Evolutionary conservation across 1,140 invertebrate genomes (phyloP), one percentile per base, ranked within the genome.

Genomic region (Dryas iulia): DNA sequence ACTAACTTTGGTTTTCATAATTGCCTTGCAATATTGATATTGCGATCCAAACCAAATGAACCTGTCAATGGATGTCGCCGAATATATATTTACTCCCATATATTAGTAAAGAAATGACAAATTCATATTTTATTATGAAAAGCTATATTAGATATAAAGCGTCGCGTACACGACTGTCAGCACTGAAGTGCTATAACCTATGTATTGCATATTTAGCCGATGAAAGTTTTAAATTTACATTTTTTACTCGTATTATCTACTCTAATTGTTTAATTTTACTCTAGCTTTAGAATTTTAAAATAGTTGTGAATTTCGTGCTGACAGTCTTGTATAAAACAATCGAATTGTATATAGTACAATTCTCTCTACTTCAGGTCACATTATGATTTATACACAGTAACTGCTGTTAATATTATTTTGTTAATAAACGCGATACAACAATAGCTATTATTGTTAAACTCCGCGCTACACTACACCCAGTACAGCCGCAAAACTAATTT

Each of bases 321-420:
- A 47, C 39, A 47, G 39, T 47, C 14, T 47, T 47, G 39, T 10
- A 39, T 14, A 39, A 39, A 47, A 21, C 10, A 47, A 21, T 10
- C 14, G 14, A 47, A 18, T 39, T 23, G 14, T 47, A 33, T 26
- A 52, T 68, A 54, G 66, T 53, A 58, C 66, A 53, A 33, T 59
- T 63, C 35, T 59, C 25, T 26, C 35, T 57, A 65, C 5, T 65
- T 69, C 67, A 69, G 67, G 67, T 69, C 60, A 69, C 67, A 54
- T 60, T 57, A 68, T 31, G 23, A 54, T 58, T 28, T 58, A 61
- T 57, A 67, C 59, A 61, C 58, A 47, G 18, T 47, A 18, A 47
- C 39, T 47, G 39, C 14, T 47, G 14, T 10, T 47, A 21, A 21
- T n/a, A 39, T 39, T 14, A 39, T 21, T 7, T 47, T 47, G 2